Conservation (phyloP, 1,140 invertebrate species). For the Brachionus paranguensis region DNA sequence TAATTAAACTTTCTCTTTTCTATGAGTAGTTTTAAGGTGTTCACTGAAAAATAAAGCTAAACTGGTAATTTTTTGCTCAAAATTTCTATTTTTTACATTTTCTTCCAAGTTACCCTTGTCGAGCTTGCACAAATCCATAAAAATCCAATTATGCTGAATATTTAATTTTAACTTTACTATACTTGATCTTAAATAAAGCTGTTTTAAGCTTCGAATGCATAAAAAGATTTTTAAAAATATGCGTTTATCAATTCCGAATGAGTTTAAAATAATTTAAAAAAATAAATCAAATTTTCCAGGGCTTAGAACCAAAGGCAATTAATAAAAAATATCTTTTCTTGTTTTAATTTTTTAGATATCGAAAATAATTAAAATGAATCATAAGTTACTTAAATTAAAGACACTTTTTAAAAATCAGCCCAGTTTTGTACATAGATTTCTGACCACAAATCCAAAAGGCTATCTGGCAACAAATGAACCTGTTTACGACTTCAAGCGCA, state of each 20-base stretch:
- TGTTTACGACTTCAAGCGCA: constrained; percentile 66
- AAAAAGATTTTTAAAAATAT: neutral
- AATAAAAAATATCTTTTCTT: neutral
- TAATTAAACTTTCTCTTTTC: no score
- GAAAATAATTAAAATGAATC: neutral
- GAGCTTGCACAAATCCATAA: neutral
- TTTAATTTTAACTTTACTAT: neutral
- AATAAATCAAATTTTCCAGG: neutral
- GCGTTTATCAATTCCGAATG: neutral
- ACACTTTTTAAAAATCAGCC: neutral
- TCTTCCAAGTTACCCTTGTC: neutral
- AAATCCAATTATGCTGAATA: neutral
- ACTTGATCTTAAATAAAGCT: neutral
- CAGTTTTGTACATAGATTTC: neutral
- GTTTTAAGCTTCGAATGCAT: neutral
- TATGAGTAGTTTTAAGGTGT: no score
- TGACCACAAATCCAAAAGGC: neutral
- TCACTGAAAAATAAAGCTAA: no score
- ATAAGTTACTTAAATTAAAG: neutral
- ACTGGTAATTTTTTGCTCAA: no score
- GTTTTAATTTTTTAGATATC: neutral
- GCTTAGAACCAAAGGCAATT: neutral
- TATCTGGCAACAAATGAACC: constrained; percentile 58
- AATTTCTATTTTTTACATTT: no score
- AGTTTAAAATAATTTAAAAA: neutral